A percentile compares a stretch with the other conserved stretches of the same genome.
phyloP scores from a whole-genome alignment of 1,140 invertebrate genomes.

The Neocloeon triangulifer region DNA sequence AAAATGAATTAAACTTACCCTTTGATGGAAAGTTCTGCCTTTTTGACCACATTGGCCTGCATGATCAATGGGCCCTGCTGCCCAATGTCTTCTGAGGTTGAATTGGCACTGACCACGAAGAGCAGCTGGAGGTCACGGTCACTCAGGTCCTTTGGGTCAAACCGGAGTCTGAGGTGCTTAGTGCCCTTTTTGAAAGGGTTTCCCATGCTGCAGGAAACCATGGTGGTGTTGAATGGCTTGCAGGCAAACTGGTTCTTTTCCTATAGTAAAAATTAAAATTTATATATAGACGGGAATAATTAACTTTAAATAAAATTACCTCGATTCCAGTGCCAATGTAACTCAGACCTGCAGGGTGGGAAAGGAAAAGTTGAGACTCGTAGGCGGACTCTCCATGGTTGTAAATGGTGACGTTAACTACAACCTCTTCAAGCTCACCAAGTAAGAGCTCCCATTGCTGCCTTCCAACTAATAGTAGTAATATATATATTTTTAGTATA shows the following conservation, averaged over 20 bases:
- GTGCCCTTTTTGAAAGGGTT: slow-evolving; percentile 61
- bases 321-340: slow-evolving; percentile 37
- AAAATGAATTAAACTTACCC: slow-evolving; percentile 28
- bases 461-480: no score
- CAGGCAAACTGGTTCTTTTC: slow-evolving; percentile 35
- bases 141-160: slow-evolving; percentile 50
- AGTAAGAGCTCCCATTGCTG: slow-evolving; percentile 26
- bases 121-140: slow-evolving; percentile 40
- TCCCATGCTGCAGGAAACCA: slow-evolving; percentile 59
- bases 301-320: no score
- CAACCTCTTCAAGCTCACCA: slow-evolving; percentile 51
- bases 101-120: slow-evolving; percentile 60
- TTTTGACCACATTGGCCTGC: slow-evolving; percentile 46
- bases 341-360: slow-evolving; percentile 50
- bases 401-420: slow-evolving; percentile 44
- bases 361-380: slow-evolving; percentile 60
- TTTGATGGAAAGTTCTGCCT: slow-evolving; percentile 56
- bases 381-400: slow-evolving; percentile 80
- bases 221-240: slow-evolving; percentile 43
- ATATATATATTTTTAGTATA: no score
- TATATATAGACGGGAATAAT: no score
- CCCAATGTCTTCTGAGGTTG: slow-evolving; percentile 51
- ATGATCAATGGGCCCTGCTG: slow-evolving; percentile 28
- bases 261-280: slow-evolving; percentile 11
- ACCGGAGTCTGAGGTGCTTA: slow-evolving; percentile 40